Evolutionary conservation across 2,797 vertebrate genomes (phyloP).

Genomic region (Hydrolagus colliei): DNA sequence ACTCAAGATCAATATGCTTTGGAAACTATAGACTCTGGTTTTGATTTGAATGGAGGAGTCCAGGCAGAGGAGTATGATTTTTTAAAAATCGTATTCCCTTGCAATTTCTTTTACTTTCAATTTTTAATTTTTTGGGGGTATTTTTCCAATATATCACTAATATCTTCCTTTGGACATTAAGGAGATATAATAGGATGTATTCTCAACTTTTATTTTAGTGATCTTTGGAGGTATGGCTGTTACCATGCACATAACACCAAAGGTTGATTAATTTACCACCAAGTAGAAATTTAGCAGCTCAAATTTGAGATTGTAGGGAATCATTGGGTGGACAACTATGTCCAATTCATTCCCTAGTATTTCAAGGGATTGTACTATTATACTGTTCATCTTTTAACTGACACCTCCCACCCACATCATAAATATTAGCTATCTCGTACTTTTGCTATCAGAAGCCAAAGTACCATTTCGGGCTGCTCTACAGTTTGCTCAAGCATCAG

Average conservation of each 20-base stretch:
- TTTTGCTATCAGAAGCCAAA: neutral
- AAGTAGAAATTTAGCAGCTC: too few relatives aligned
- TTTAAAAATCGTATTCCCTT: too few relatives aligned
- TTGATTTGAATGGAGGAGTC: neutral
- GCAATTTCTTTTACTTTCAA: too few relatives aligned
- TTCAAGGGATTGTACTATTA: neutral
- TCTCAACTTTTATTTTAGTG: too few relatives aligned
- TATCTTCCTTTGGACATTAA: too few relatives aligned
- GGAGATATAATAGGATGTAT: too few relatives aligned
- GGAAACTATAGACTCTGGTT: neutral
- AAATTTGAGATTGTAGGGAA: neutral
- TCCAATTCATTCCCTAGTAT: neutral
- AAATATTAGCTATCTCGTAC: neutral
- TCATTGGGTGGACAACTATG: neutral
- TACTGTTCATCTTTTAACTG: neutral
- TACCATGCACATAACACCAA: too few relatives aligned
- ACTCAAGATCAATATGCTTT: neutral
- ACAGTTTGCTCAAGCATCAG: neutral
- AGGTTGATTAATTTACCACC: too few relatives aligned
- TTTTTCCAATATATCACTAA: too few relatives aligned
- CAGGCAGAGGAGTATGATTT: too few relatives aligned
- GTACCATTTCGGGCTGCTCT: neutral
- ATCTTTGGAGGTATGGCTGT: too few relatives aligned
- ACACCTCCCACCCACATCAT: neutral
- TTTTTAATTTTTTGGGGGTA: too few relatives aligned